Percentiles rank a stretch among this genome's conserved stretches.
phyloP scores from a whole-genome alignment of 2,113 vertebrate species.

The Trogon melanurus region DNA sequence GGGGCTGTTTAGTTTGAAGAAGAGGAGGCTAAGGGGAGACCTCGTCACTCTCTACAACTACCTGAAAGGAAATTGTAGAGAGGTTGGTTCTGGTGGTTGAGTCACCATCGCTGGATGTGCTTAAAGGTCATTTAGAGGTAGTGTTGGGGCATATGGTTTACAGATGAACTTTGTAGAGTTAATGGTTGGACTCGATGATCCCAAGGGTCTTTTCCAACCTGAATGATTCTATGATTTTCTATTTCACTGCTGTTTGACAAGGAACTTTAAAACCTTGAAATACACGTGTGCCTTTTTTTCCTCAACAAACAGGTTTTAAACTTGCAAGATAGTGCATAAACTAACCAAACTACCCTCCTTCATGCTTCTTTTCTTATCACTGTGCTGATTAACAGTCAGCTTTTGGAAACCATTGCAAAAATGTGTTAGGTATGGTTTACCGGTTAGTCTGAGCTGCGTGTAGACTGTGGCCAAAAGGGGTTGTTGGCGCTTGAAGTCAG shows the following conservation, averaged over 20 bases:
- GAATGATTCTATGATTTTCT: background rate
- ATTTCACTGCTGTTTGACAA: background rate
- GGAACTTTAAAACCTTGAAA: background rate
- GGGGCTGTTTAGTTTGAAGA: no score
- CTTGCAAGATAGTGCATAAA: background rate
- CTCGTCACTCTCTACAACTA: no score
- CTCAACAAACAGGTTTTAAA: background rate
- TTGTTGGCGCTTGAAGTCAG: background rate
- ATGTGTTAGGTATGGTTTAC: background rate
- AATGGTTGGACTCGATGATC: no score
- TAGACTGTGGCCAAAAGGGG: background rate
- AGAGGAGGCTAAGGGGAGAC: no score
- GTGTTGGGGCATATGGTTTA: no score
- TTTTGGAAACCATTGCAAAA: background rate
- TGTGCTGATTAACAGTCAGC: background rate
- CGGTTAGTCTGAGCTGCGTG: background rate
- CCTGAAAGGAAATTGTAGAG: no score
- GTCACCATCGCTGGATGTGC: no score
- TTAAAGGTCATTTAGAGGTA: no score
- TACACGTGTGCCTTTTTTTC: background rate
- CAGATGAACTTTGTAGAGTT: no score
- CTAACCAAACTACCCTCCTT: background rate
- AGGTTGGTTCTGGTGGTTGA: no score
- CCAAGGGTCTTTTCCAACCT: no score
- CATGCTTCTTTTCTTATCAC: background rate